These are phyloP conservation scores for Chaetodon auriga DNA, from an alignment of 2,113 vertebrate genomes.

Conservation along the genomic window DNA sequence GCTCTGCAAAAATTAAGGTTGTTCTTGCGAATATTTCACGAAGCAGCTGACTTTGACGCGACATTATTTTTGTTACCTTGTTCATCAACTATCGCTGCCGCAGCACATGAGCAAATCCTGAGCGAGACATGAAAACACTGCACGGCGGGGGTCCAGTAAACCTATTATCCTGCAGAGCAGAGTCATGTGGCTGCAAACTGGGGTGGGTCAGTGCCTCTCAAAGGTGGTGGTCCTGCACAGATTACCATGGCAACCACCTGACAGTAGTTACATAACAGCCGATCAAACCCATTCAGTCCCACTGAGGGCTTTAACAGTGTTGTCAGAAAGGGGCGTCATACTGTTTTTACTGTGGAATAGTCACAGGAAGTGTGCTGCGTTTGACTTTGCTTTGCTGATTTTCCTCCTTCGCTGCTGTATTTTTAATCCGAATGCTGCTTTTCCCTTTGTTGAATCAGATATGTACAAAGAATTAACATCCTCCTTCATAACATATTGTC, in stretches of 20 bases:
- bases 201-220: constrained; percentile 41
- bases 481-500: background rate
- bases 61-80: background rate
- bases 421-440: background rate
- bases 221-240: constrained; percentile 43
- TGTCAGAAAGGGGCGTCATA: constrained; percentile 7
- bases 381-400: constrained; percentile 5
- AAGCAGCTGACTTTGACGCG: background rate
- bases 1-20: background rate
- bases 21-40: no score
- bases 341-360: constrained; percentile 30
- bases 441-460: background rate
- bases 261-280: constrained; percentile 57
- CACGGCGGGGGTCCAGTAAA: constrained; percentile 28
- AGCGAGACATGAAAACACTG: constrained; percentile 29
- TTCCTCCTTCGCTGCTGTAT: background rate
- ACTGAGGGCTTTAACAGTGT: constrained; percentile 33
- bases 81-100: background rate
- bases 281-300: constrained; percentile 34
- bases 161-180: constrained; percentile 20
- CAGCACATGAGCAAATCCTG: constrained; percentile 14
- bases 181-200: constrained; percentile 45
- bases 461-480: background rate
- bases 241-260: constrained; percentile 63
- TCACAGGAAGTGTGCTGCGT: constrained; percentile 31